A percentile compares a stretch with the other conserved stretches of the same genome.
These are phyloP conservation scores for Riptortus pedestris DNA, from an alignment of 1,140 invertebrate species.

Conservation along the genomic window DNA sequence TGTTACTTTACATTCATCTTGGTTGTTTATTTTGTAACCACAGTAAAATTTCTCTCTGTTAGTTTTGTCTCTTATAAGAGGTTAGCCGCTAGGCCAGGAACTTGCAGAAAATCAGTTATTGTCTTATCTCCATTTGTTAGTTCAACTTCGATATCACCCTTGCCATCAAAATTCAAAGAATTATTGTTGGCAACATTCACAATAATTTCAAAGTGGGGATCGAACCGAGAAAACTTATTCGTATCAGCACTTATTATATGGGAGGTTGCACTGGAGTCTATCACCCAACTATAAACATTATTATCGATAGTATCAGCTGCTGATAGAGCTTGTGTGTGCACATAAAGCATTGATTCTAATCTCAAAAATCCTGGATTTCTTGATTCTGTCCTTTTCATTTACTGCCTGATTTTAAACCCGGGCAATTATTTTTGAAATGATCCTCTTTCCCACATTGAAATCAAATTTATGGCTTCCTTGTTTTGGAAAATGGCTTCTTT, in stretches of 20 bases:
- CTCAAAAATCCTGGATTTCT: too few species aligned
- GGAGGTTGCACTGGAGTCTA: background rate
- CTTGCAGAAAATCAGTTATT: background rate
- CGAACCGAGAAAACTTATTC: background rate
- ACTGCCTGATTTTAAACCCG: background rate
- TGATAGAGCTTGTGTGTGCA: background rate
- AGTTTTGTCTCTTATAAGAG: background rate
- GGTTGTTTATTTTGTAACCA: too few species aligned
- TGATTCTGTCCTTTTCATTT: background rate
- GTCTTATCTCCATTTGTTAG: background rate
- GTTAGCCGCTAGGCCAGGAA: background rate
- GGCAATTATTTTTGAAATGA: background rate
- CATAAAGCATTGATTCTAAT: background rate
- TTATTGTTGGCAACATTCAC: background rate
- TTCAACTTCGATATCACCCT: background rate
- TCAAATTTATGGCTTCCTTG: background rate
- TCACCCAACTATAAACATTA: background rate
- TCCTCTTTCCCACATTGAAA: background rate
- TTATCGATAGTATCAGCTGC: background rate
- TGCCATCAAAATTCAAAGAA: background rate
- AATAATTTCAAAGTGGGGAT: background rate
- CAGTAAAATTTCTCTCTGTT: too few species aligned
- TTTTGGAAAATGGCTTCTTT: background rate
- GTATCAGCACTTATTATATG: background rate
- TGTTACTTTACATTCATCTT: too few species aligned